Conservation (phyloP, 2,113 vertebrate species). For the Chaetura pelagica region DNA sequence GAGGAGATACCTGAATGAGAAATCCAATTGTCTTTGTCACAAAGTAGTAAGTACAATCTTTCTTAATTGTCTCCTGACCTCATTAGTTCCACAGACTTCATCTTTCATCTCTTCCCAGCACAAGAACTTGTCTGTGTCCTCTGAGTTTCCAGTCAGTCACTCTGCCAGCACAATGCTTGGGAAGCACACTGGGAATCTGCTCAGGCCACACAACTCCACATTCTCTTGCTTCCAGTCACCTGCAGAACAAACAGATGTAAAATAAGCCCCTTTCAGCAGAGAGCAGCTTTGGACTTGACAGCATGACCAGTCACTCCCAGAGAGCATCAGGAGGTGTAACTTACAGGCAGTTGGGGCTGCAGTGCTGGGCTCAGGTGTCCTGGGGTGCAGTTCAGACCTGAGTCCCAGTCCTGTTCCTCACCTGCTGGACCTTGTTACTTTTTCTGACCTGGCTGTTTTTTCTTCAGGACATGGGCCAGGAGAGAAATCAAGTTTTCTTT, state of each 20-base stretch:
- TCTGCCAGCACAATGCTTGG: background rate
- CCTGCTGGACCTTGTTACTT: background rate
- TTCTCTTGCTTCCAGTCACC: background rate
- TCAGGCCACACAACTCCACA: background rate
- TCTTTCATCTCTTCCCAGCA: background rate
- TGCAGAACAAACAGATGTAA: background rate
- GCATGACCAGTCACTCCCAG: background rate
- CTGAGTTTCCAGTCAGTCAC: background rate
- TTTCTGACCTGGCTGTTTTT: background rate
- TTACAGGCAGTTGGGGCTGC: background rate
- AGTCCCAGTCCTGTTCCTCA: background rate
- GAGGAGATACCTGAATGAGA: background rate
- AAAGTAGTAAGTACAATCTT: background rate
- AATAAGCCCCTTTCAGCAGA: background rate
- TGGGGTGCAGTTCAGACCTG: background rate
- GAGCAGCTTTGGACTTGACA: background rate
- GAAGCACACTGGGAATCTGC: background rate
- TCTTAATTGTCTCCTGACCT: background rate
- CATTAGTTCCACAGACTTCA: background rate
- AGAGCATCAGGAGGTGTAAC: background rate
- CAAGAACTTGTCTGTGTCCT: background rate
- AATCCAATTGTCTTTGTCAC: fast-evolving
- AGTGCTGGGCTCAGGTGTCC: background rate
- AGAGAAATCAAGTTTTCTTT: background rate
- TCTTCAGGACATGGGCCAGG: background rate